phyloP scores from a whole-genome alignment of 2,888 invertebrate species.

The Phortica okadai region DNA sequence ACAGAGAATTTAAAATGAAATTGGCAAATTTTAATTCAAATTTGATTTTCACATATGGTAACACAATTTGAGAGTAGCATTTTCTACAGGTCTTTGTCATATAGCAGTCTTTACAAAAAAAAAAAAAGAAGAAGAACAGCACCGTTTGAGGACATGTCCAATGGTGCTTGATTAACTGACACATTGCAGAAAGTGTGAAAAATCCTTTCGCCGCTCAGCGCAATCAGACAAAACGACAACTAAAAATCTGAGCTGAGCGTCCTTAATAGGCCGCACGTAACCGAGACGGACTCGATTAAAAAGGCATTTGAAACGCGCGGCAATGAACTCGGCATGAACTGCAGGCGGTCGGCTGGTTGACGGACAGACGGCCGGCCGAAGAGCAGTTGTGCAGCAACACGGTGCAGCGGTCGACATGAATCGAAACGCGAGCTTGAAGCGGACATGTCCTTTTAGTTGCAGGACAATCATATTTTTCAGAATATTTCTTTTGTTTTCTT shows the following conservation, averaged over 20 bases:
- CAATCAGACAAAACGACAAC: not conserved
- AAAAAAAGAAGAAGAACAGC: too few species aligned
- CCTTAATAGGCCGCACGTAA: constrained; percentile 2
- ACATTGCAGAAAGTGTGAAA: constrained; percentile 22
- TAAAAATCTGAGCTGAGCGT: not conserved
- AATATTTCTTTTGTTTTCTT: constrained; percentile 1
- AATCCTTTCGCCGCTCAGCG: constrained; percentile 6
- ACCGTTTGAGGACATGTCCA: too few species aligned
- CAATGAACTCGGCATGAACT: constrained; percentile 52
- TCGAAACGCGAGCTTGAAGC: not conserved
- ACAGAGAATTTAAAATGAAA: constrained; percentile 26
- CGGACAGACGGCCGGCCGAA: not conserved
- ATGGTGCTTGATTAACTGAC: not conserved
- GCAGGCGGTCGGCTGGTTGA: constrained; percentile 30
- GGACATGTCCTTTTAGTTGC: not conserved
- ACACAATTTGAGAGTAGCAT: not conserved
- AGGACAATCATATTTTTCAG: constrained; percentile 1
- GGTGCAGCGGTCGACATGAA: constrained; percentile 15
- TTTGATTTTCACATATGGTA: constrained; percentile 9
- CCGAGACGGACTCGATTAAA: constrained; percentile 63
- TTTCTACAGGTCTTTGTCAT: not conserved
- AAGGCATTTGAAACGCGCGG: constrained; percentile 66
- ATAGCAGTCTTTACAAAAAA: too few species aligned
- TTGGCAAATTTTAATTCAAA: constrained; percentile 32
- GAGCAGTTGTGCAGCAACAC: constrained; percentile 1